A percentile compares a stretch with the other conserved stretches of the same genome.
Evolutionary conservation across 2,797 vertebrate species (phyloP).

Genomic region (Sebastes cheni): DNA sequence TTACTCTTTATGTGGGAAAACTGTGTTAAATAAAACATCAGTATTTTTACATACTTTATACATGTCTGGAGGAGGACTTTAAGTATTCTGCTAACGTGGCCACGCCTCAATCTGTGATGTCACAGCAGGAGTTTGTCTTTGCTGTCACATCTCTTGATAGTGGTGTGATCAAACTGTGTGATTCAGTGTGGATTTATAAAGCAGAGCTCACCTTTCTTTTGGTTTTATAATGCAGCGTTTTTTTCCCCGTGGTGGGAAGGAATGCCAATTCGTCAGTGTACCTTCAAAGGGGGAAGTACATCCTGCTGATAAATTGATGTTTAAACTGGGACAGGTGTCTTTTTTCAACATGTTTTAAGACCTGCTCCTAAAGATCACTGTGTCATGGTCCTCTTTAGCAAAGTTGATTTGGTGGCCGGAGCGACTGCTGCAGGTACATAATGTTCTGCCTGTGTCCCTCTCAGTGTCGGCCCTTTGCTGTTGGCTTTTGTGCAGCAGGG

Average conservation of each 20-base stretch:
- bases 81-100: not conserved
- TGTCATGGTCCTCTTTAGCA: not conserved
- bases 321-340: not conserved
- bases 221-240: not conserved
- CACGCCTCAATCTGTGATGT: not conserved
- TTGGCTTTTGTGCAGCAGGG: constrained; percentile 38
- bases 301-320: not conserved
- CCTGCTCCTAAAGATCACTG: not conserved
- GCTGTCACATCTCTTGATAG: not conserved
- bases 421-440: constrained; percentile 24
- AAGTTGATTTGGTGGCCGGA: not conserved
- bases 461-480: not conserved
- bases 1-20: too few species aligned
- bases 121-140: not conserved
- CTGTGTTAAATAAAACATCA: too few species aligned
- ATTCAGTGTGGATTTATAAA: not conserved
- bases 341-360: not conserved
- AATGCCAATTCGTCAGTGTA: not conserved
- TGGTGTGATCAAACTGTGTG: not conserved
- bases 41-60: too few species aligned
- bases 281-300: not conserved
- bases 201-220: not conserved
- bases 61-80: too few species aligned
- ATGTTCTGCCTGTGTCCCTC: constrained; percentile 29
- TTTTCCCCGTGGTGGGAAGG: not conserved